Evolutionary conservation across 2,888 invertebrate species (phyloP).

Genomic region (Diarsia rubi): DNA sequence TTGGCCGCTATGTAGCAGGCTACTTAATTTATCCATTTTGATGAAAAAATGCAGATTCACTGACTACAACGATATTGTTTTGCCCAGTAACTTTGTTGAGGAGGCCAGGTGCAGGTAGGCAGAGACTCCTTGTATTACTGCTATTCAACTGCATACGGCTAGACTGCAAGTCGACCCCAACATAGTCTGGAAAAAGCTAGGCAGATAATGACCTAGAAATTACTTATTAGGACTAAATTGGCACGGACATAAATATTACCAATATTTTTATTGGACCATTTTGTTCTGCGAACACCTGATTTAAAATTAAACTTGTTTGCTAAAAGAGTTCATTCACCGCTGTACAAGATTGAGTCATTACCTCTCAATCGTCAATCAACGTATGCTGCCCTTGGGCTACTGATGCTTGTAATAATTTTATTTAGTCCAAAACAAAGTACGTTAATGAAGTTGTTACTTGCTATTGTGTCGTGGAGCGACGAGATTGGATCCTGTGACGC

Average conservation of each 20-base stretch:
- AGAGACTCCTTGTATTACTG: neutral
- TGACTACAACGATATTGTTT: neutral
- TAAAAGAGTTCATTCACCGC: constrained; percentile 47
- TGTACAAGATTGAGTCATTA: constrained; percentile 38
- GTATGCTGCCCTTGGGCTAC: constrained; percentile 69
- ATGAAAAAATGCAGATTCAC: neutral
- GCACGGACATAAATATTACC: neutral
- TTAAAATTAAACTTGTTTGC: constrained; percentile 29
- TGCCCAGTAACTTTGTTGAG: neutral
- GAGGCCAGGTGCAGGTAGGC: neutral
- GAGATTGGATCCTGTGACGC: constrained; percentile 71
- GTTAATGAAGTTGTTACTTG: constrained; percentile 57
- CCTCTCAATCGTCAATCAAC: constrained; percentile 65
- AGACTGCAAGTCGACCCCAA: neutral
- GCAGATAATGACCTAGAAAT: neutral
- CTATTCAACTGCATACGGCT: neutral
- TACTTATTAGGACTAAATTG: neutral
- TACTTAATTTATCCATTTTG: neutral
- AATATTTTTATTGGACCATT: neutral
- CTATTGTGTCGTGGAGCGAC: constrained; percentile 72
- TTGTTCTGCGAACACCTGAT: neutral
- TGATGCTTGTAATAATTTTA: constrained; percentile 51
- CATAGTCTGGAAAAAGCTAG: neutral
- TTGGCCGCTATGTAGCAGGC: neutral
- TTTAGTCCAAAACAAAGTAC: constrained; percentile 8